phyloP scores from a whole-genome alignment of 2,797 vertebrate genomes.

The Gymnothorax reevesii region DNA sequence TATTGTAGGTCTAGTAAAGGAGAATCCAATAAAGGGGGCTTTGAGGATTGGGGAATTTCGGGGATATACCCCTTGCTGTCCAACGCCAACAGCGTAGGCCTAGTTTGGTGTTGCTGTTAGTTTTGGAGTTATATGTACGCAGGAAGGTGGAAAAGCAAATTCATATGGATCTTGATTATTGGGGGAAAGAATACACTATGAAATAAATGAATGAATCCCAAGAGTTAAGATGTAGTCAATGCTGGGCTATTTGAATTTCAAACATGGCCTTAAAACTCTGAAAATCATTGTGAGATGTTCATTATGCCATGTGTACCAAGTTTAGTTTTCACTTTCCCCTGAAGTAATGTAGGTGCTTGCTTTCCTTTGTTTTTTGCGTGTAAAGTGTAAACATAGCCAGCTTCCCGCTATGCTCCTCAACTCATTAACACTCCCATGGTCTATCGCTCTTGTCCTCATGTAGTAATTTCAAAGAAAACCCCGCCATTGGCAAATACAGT shows the following conservation, averaged over 20 bases:
- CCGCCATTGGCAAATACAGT: neutral
- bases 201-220: neutral
- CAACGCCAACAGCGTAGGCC: no score
- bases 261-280: neutral
- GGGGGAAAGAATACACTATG: neutral
- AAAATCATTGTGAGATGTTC: neutral
- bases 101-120: neutral
- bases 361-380: constrained; percentile 3
- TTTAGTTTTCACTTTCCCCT: neutral
- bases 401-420: constrained; percentile 13
- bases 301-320: neutral
- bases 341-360: neutral
- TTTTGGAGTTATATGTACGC: neutral
- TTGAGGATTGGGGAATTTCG: no score
- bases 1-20: no score
- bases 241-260: neutral
- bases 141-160: neutral
- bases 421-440: neutral
- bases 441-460: neutral
- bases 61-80: no score
- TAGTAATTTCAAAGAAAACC: neutral
- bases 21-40: no score
- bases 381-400: neutral
- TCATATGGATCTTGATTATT: neutral
- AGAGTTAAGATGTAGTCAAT: neutral